Evolutionary conservation across 2,888 invertebrate genomes (phyloP), one percentile per base, ranked within the genome.

Genomic region (Formica aserva): DNA sequence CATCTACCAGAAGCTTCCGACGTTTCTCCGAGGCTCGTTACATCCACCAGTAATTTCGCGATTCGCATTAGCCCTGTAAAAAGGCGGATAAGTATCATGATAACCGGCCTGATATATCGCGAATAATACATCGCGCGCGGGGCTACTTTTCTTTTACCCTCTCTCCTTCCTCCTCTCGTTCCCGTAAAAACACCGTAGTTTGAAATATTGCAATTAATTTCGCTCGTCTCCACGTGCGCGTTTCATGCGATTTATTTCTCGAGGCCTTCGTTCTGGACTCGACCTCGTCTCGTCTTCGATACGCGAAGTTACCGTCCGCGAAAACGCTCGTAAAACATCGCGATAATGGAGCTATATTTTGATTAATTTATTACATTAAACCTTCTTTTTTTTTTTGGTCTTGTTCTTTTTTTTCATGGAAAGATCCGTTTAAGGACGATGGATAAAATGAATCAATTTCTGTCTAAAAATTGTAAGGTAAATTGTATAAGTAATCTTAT

Each of bases 31-130:
- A 18, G 52, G 35, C 35, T 35, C 32, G 76, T 65, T 65, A 29
- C 13, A 52, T 38, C 63, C 65, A 55, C 41, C 52, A 11, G 55
- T 67, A 29, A 29, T 60, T 18, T 38, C 41, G 62, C 11, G 57
- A 5, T 41, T 52, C 65, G 55, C 80, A 80, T 82, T 65, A 76
- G 26, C 63, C 52, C 57, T 65, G 71, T 67, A 83, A 83, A 82
- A 82, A 77, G 75, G 29, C 45, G 74, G 82, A 83, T 75, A 71
- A 86, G 83, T 77, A 41, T 22, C 41, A n/a, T 35, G 77, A 85
- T 87, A 87, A 87, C 72, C n/a, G 66, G 52, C 3, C 35, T 74
- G 85, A 85, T 87, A n/a, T 83, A 82, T 82, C 60, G 75, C 60
- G 57, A n/a, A 48, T 66, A 32, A 55, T 66, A 74, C 67, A 84